Evolutionary conservation across 1,140 invertebrate genomes (phyloP).

Genomic region (Hermetia illucens): DNA sequence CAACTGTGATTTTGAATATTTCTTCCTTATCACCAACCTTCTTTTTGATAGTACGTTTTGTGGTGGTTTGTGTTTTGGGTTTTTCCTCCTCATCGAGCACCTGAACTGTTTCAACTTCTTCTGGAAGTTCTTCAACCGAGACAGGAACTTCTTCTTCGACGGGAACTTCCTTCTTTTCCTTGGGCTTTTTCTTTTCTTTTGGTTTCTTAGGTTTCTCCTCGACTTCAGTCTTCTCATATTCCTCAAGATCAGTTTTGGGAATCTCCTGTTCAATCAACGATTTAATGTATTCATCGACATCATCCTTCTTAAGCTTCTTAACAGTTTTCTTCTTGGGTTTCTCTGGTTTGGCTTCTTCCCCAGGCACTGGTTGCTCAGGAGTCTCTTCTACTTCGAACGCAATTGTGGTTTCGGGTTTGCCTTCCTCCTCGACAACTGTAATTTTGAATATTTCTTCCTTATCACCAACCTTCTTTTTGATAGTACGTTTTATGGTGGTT

Average conservation of each 20-base stretch:
- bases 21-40: constrained; percentile 19
- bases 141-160: no score
- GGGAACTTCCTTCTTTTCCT: no score
- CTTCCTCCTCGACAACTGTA: constrained; percentile 12
- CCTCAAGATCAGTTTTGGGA: no score
- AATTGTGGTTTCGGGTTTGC: constrained; percentile 7
- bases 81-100: no score
- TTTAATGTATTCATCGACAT: no score
- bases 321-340: constrained; percentile 9
- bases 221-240: no score
- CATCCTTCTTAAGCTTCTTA: no score
- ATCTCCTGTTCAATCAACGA: no score
- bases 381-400: constrained; percentile 21
- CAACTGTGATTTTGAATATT: constrained; percentile 21
- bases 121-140: no score
- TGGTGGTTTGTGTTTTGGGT: constrained; percentile 10
- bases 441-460: constrained; percentile 21
- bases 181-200: no score
- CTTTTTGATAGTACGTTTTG: constrained; percentile 16
- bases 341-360: constrained; percentile 7
- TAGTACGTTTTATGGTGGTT: constrained; percentile 11
- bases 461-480: constrained; percentile 17
- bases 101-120: no score
- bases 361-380: constrained; percentile 20
- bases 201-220: no score